These are phyloP conservation scores for Lates japonicus DNA, from an alignment of 2,797 vertebrate genomes.

Conservation along the genomic window DNA sequence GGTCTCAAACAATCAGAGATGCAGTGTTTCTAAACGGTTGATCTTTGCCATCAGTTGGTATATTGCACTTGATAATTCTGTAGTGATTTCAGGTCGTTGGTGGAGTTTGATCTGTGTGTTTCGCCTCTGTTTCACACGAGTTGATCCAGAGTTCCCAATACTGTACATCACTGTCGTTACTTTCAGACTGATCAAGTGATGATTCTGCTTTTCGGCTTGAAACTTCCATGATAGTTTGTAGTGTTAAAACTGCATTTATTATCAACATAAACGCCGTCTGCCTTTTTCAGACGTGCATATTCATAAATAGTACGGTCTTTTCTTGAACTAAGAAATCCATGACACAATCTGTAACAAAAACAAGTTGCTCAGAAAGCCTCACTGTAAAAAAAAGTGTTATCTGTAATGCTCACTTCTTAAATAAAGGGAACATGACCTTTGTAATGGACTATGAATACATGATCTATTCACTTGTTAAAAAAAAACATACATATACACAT, in stretches of 20 bases:
- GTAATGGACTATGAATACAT: conserved; percentile 68
- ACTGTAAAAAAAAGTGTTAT: conserved; percentile 43
- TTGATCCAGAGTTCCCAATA: conserved; percentile 37
- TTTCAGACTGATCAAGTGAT: conserved; percentile 9
- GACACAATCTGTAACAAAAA: conserved; percentile 69
- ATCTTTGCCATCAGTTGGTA: conserved; percentile 63
- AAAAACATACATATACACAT: conserved; percentile 82
- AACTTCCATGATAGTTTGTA: conserved; percentile 14
- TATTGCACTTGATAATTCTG: conserved; percentile 85
- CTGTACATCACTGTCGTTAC: conserved; percentile 1
- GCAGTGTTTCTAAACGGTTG: conserved; percentile 49
- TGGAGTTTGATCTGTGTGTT: conserved; percentile 45
- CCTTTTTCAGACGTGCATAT: conserved; percentile 53
- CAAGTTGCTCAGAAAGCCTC: conserved; percentile 39
- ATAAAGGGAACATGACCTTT: conserved; percentile 68
- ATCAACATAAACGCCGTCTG: conserved; percentile 20
- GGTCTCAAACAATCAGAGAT: conserved; percentile 25
- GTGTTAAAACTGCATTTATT: conserved; percentile 63
- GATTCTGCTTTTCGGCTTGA: background rate
- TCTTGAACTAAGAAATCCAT: conserved; percentile 36
- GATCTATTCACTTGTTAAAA: conserved; percentile 70
- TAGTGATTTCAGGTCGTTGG: conserved; percentile 63
- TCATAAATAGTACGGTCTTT: conserved; percentile 69
- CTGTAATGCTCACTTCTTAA: conserved; percentile 68
- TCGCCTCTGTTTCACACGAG: background rate